Evolutionary conservation across 2,888 invertebrate genomes (phyloP).

Genomic region (Palloptera scutellata): DNA sequence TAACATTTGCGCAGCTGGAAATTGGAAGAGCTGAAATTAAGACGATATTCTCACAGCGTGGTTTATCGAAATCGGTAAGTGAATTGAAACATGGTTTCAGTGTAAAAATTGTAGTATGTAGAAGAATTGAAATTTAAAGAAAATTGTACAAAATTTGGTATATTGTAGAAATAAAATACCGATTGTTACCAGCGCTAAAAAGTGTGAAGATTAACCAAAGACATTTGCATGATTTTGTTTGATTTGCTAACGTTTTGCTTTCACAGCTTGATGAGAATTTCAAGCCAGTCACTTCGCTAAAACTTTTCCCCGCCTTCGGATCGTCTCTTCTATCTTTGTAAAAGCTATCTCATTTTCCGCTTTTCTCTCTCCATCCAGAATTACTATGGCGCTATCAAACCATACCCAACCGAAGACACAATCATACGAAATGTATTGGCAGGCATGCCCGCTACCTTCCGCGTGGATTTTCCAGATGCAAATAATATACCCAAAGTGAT

Average conservation of each 20-base stretch:
- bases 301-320: too few relatives aligned
- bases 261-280: too few relatives aligned
- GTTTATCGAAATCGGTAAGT: slow-evolving; percentile 44
- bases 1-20: slow-evolving; percentile 38
- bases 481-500: slow-evolving; percentile 67
- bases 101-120: too few relatives aligned
- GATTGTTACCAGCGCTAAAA: too few relatives aligned
- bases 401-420: slow-evolving; percentile 31
- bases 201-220: too few relatives aligned
- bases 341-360: neutral
- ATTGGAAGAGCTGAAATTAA: slow-evolving; percentile 13
- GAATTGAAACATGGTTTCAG: slow-evolving; percentile 6
- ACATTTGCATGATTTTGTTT: neutral
- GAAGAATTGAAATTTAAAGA: too few relatives aligned
- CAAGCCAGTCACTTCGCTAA: too few relatives aligned
- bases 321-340: too few relatives aligned
- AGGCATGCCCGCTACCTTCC: slow-evolving; percentile 62
- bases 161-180: too few relatives aligned
- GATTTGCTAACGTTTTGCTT: neutral
- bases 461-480: slow-evolving; percentile 68
- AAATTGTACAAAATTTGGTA: too few relatives aligned
- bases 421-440: slow-evolving; percentile 36
- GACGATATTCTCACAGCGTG: slow-evolving; percentile 49
- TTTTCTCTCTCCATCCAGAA: slow-evolving; percentile 30
- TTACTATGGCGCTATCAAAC: slow-evolving; percentile 34